Percentiles rank a stretch among this genome's conserved stretches.
These are phyloP conservation scores for Sitta carolinensis DNA, from an alignment of 2,797 vertebrate species.

Conservation along the genomic window DNA sequence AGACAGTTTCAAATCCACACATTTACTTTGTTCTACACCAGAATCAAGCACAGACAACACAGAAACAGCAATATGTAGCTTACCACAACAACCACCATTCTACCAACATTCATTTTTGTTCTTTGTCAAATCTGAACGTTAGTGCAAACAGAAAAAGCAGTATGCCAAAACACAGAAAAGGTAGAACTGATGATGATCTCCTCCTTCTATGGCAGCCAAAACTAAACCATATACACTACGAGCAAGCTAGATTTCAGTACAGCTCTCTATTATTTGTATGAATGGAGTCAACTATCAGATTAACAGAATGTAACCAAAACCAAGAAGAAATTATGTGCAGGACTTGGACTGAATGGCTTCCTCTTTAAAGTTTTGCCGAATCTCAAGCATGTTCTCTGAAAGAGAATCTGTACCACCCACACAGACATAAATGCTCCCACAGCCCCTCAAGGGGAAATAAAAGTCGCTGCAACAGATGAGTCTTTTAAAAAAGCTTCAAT, in stretches of 20 bases:
- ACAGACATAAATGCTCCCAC: not conserved
- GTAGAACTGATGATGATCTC: not conserved
- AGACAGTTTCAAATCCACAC: not conserved
- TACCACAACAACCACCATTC: not conserved
- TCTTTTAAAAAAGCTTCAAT: not conserved
- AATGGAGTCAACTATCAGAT: not conserved
- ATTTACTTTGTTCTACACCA: not conserved
- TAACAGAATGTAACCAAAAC: not conserved
- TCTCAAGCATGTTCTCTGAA: not conserved
- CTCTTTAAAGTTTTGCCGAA: not conserved
- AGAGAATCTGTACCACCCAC: not conserved
- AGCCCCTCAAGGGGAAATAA: not conserved
- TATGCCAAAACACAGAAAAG: not conserved
- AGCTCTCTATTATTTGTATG: not conserved
- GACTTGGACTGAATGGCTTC: not conserved
- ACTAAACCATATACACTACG: not conserved
- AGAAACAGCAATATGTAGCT: not conserved
- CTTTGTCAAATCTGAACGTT: not conserved
- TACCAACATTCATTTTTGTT: not conserved
- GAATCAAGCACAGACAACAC: not conserved
- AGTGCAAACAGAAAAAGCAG: not conserved
- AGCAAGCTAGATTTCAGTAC: not conserved
- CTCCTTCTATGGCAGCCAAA: not conserved
- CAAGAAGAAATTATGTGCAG: not conserved
- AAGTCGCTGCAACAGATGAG: not conserved